phyloP scores from a whole-genome alignment of 2,113 vertebrate genomes.

The Philantomba maxwellii region DNA sequence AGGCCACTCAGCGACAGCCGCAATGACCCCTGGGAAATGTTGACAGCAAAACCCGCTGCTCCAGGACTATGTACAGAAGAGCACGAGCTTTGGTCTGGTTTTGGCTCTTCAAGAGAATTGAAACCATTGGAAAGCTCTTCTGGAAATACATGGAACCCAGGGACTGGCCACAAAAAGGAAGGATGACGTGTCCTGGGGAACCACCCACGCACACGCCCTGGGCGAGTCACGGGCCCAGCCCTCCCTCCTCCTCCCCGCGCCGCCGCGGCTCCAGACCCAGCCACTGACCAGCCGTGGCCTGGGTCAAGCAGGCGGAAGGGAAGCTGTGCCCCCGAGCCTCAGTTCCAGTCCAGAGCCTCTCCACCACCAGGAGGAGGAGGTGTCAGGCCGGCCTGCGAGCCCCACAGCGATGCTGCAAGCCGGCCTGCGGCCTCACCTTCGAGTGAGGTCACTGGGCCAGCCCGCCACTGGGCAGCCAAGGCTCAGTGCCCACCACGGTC shows the following conservation, averaged over 20 bases:
- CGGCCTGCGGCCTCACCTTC: neutral
- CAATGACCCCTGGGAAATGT: neutral
- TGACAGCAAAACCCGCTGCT: neutral
- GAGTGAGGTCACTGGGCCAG: neutral
- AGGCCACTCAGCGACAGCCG: accelerated
- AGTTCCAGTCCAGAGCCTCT: neutral
- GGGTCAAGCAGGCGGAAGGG: neutral
- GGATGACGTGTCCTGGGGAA: neutral
- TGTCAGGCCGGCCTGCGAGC: neutral
- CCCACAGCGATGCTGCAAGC: neutral
- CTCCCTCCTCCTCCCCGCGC: neutral
- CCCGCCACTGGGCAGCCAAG: neutral
- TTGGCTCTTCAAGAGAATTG: neutral
- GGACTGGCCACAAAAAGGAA: accelerated
- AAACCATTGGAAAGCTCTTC: neutral
- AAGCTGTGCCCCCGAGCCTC: neutral
- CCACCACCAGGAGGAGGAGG: neutral
- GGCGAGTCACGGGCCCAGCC: accelerated
- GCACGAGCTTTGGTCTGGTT: neutral
- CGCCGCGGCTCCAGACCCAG: neutral
- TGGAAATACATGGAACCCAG: neutral
- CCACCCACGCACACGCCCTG: accelerated
- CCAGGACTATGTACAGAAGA: neutral
- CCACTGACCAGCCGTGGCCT: accelerated
- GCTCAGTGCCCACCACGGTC: accelerated